Evolutionary conservation across 2,888 invertebrate species (phyloP).

Genomic region (Pedicia rivosa): DNA sequence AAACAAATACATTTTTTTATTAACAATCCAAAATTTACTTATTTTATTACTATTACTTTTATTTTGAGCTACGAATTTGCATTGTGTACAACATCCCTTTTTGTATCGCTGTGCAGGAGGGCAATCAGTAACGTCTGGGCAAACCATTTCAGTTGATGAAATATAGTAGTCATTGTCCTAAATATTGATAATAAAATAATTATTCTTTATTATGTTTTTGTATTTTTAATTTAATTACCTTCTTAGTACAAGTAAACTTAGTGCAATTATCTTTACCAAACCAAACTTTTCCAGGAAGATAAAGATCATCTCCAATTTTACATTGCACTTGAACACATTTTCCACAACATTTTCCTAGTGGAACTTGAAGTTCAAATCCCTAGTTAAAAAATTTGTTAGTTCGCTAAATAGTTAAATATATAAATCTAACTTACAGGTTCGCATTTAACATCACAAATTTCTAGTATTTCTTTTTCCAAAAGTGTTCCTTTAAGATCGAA

Average conservation of each 20-base stretch:
- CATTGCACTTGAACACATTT: slow-evolving; percentile 43
- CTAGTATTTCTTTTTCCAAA: slow-evolving; percentile 17
- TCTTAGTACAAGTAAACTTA: slow-evolving; percentile 35
- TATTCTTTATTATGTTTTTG: too few relatives aligned
- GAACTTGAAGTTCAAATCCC: slow-evolving; percentile 40
- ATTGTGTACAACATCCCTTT: slow-evolving; percentile 52
- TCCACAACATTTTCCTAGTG: slow-evolving; percentile 42
- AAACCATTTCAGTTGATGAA: slow-evolving; percentile 35
- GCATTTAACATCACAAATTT: slow-evolving; percentile 22
- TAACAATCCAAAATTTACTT: background rate
- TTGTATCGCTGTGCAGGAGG: slow-evolving; percentile 35
- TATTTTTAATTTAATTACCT: too few relatives aligned
- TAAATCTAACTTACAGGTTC: slow-evolving; percentile 7
- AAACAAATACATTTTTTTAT: background rate
- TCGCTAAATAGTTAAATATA: background rate
- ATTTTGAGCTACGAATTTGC: slow-evolving; percentile 36
- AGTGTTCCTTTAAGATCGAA: slow-evolving; percentile 23
- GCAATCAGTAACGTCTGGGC: slow-evolving; percentile 47
- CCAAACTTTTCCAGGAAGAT: slow-evolving; percentile 41
- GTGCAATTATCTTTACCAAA: slow-evolving; percentile 47
- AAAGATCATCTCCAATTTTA: slow-evolving; percentile 33
- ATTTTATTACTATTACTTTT: slow-evolving; percentile 17
- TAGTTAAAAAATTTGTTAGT: slow-evolving; percentile 11
- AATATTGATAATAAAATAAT: too few relatives aligned
- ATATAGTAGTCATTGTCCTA: slow-evolving; percentile 36